phyloP scores from a whole-genome alignment of 1,140 invertebrate species.

The Leptopilina clavipes region DNA sequence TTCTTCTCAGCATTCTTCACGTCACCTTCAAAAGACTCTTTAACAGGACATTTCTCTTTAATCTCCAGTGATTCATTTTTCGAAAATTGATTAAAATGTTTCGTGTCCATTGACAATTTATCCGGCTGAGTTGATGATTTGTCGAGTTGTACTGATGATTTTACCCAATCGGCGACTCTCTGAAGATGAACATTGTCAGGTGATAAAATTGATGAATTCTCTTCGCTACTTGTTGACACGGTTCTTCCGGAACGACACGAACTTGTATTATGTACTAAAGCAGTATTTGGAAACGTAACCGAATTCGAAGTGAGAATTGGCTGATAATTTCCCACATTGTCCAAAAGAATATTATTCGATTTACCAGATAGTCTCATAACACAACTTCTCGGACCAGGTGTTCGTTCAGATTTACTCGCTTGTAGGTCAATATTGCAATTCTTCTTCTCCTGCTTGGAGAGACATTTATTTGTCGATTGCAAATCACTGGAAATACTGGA shows the following conservation, averaged over 20 bases:
- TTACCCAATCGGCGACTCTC: conserved; percentile 80
- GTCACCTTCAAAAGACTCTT: not conserved
- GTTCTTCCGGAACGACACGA: conserved; percentile 58
- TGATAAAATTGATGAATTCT: conserved; percentile 59
- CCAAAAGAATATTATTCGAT: conserved; percentile 85
- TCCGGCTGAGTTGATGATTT: conserved; percentile 59
- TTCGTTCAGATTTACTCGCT: conserved; percentile 64
- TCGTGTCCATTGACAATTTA: conserved; percentile 64
- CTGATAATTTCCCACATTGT: conserved; percentile 82
- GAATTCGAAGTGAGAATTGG: conserved; percentile 79
- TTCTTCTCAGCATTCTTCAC: not conserved
- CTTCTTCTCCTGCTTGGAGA: conserved; percentile 10
- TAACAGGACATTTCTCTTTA: conserved; percentile 8
- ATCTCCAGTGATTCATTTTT: conserved; percentile 37
- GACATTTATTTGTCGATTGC: conserved; percentile 42
- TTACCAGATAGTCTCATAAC: conserved; percentile 82
- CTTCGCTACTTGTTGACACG: conserved; percentile 65
- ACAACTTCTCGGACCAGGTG: conserved; percentile 81
- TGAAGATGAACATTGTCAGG: conserved; percentile 75
- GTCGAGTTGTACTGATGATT: conserved; percentile 13
- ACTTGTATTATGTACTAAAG: conserved; percentile 65
- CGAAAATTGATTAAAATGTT: conserved; percentile 36
- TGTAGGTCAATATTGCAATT: conserved; percentile 37
- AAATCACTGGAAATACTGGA: conserved; percentile 70
- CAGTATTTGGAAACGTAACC: conserved; percentile 60